Evolutionary conservation across 2,797 vertebrate species (phyloP), one percentile per base, ranked within the genome.

Genomic region (Clamator glandarius): DNA sequence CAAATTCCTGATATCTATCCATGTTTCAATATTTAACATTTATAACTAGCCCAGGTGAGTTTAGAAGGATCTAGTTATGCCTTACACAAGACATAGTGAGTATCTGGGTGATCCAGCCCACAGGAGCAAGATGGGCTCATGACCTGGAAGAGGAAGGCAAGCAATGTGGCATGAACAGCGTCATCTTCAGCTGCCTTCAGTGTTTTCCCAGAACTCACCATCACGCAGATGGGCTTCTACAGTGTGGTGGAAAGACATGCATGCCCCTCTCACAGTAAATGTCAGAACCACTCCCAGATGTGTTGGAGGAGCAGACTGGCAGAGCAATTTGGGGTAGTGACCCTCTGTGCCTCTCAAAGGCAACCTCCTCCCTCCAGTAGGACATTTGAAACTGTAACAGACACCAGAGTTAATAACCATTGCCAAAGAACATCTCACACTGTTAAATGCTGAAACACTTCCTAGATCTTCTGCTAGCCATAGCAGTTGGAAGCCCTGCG

Each of bases 101-200:
- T 67, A 58, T 26, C 28, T 29, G 36, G 13, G 21, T 51, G 6
- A 55, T 8, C 9, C 72, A 61, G 31, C 6, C 33, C n/a, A 67
- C 0, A 0, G 35, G 14, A 26, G 19, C 5, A 46, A 55, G 41
- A 33, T 18, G 9, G 36, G 7, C 24, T 74, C 5, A 29, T 69
- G 48, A 67, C 14, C n/a, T 62, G 41, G 31, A 63, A 87, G 25
- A 87, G 44, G 18, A 85, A 77, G 18, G 12, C 3, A 57, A 61
- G 8, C 87, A 8, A 12, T n/a, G 36, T 3, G 17, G 5, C 15
- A 31, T 52, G 55, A 82, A 23, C 77, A 93, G 11, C 5, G 64
- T 67, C 33, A 29, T 35, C 7, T 74, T 33, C 44, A 33, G 67
- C 26, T 28, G 26, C 12, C 11, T 57, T 77, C 25, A 23, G 26